Percentiles rank a stretch among this genome's conserved stretches.
phyloP scores from a whole-genome alignment of 2,888 invertebrate species.

The Papilio gigon region DNA sequence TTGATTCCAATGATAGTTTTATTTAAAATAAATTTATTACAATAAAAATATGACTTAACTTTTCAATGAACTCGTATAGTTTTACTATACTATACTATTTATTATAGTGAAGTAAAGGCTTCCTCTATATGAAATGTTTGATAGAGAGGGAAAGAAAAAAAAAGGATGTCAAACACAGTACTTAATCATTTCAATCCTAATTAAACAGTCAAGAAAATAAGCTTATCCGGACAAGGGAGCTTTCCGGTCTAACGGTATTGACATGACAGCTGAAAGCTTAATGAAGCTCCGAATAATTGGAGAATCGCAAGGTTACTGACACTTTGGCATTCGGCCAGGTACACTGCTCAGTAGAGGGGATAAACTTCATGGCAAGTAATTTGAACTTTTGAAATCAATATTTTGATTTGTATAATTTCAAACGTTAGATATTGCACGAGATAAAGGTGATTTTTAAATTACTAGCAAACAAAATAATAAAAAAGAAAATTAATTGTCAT shows the following conservation, averaged over 20 bases:
- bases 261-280: conserved; percentile 29
- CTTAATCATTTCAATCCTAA: neutral
- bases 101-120: no score
- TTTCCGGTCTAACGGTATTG: conserved; percentile 27
- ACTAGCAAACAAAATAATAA: no score
- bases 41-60: neutral
- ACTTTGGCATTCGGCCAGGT: conserved; percentile 23
- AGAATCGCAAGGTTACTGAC: conserved; percentile 27
- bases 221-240: neutral
- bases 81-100: no score
- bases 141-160: neutral
- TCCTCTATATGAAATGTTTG: neutral
- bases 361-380: neutral
- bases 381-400: neutral
- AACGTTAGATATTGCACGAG: neutral
- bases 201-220: neutral
- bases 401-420: neutral
- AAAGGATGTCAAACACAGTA: neutral
- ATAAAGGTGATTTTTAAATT: no score
- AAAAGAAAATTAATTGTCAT: no score
- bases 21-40: neutral
- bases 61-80: no score
- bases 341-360: neutral
- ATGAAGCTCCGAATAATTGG: conserved; percentile 36
- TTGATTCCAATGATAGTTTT: neutral